These are phyloP conservation scores for Melipona quadrifasciata DNA, from an alignment of 1,140 invertebrate species.

Conservation along the genomic window DNA sequence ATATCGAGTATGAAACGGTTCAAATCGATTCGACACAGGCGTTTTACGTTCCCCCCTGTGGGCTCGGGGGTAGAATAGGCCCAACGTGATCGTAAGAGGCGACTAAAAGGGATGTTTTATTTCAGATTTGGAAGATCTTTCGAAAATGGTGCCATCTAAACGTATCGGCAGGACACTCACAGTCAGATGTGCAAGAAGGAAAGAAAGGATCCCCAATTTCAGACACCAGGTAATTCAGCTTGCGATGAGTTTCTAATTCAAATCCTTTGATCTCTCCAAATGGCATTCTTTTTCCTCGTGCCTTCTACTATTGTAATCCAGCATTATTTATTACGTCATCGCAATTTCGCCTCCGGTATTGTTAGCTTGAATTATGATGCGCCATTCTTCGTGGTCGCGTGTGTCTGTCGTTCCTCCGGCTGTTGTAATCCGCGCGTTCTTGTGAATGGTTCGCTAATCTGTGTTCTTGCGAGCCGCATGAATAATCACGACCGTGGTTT, in stretches of 20 bases:
- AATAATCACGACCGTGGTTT: not conserved
- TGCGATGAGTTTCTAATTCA: conserved; percentile 8
- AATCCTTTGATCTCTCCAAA: not conserved
- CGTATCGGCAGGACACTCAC: no score
- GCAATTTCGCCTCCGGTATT: conserved; percentile 8
- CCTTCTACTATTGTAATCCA: conserved; percentile 12
- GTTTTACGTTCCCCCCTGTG: no score
- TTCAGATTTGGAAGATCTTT: no score
- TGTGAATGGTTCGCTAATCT: conserved; percentile 34
- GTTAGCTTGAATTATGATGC: conserved; percentile 24
- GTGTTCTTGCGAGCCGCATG: conserved; percentile 14
- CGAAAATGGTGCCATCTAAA: no score
- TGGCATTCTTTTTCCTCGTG: not conserved
- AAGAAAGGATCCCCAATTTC: not conserved
- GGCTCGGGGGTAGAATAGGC: no score
- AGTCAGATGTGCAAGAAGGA: no score
- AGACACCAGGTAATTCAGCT: not conserved
- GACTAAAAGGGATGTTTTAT: no score
- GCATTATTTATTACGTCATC: conserved; percentile 34
- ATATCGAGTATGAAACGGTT: no score
- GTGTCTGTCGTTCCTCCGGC: conserved; percentile 3
- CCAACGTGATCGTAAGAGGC: no score
- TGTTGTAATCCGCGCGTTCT: conserved; percentile 34
- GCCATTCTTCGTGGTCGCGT: conserved; percentile 20
- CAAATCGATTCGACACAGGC: no score